phyloP scores from a whole-genome alignment of 1,140 invertebrate genomes.

The Galleria mellonella region DNA sequence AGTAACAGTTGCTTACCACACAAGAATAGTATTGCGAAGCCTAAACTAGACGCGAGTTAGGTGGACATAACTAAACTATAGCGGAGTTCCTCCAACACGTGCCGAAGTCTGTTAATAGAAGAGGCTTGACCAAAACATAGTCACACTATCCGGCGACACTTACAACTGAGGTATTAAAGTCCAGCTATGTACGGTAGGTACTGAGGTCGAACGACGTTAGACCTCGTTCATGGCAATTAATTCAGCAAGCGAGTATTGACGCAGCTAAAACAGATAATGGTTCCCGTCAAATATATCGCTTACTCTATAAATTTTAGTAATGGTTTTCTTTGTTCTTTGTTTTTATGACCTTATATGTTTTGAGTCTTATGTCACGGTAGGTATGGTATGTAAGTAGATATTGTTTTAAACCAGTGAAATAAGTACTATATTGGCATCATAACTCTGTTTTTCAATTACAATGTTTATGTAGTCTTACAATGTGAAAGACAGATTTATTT shows the following conservation, averaged over 20 bases:
- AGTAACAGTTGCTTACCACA: conserved; percentile 17
- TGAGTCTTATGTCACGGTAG: no score
- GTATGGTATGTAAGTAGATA: no score
- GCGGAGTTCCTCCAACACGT: conserved; percentile 20
- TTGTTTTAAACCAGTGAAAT: no score
- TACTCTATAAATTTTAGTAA: no score
- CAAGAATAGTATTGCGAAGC: conserved; percentile 27
- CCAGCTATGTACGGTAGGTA: conserved; percentile 35
- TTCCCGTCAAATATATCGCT: conserved; percentile 14
- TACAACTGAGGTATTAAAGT: conserved; percentile 52
- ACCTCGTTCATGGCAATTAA: conserved; percentile 63
- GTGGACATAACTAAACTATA: conserved; percentile 29
- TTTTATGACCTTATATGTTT: no score
- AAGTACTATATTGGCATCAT: no score
- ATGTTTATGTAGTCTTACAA: no score
- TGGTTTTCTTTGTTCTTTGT: no score
- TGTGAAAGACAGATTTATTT: no score
- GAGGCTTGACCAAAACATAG: conserved; percentile 30
- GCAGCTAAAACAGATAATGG: conserved; percentile 66
- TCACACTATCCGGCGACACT: conserved; percentile 48
- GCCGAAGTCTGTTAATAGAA: conserved; percentile 48
- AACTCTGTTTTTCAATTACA: no score
- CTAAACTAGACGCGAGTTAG: conserved; percentile 35
- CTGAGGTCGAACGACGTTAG: conserved; percentile 33
- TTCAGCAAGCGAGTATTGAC: conserved; percentile 67